Percentiles rank a stretch among this genome's conserved stretches.
These are phyloP conservation scores for Capricornis sumatraensis DNA, from an alignment of 2,113 vertebrate genomes.

Conservation along the genomic window DNA sequence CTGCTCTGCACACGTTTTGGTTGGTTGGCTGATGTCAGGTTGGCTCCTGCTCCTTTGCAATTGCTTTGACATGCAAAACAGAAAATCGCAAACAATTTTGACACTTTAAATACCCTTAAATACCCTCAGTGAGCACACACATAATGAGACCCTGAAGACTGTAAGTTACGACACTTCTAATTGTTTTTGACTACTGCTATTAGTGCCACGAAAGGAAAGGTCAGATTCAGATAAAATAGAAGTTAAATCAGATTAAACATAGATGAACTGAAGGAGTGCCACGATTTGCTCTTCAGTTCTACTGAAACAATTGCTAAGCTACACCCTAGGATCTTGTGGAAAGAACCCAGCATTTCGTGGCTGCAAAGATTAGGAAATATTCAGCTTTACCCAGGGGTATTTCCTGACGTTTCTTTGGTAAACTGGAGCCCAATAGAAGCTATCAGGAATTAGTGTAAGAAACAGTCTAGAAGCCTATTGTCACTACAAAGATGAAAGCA, in stretches of 20 bases:
- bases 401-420: conserved; percentile 63
- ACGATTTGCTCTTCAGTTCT: background rate
- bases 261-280: background rate
- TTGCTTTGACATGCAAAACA: background rate
- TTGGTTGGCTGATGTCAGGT: conserved; percentile 3
- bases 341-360: conserved; percentile 25
- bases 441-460: conserved; percentile 61
- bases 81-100: background rate
- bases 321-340: conserved; percentile 9
- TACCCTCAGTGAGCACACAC: conserved; percentile 25
- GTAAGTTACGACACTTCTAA: background rate
- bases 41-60: background rate
- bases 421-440: conserved; percentile 46
- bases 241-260: background rate
- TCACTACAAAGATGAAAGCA: conserved; percentile 68
- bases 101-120: conserved; percentile 22
- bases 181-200: background rate
- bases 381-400: conserved; percentile 42
- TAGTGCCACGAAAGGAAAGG: background rate
- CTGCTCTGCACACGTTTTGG: conserved; percentile 22
- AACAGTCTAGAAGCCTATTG: conserved; percentile 63
- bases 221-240: background rate
- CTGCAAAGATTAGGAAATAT: conserved; percentile 19
- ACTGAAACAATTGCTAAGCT: background rate
- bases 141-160: background rate